Percentiles rank a stretch among this genome's conserved stretches.
These are phyloP conservation scores for Corydoras sp. DNA, from an alignment of 2,113 vertebrate species.

Conservation along the genomic window DNA sequence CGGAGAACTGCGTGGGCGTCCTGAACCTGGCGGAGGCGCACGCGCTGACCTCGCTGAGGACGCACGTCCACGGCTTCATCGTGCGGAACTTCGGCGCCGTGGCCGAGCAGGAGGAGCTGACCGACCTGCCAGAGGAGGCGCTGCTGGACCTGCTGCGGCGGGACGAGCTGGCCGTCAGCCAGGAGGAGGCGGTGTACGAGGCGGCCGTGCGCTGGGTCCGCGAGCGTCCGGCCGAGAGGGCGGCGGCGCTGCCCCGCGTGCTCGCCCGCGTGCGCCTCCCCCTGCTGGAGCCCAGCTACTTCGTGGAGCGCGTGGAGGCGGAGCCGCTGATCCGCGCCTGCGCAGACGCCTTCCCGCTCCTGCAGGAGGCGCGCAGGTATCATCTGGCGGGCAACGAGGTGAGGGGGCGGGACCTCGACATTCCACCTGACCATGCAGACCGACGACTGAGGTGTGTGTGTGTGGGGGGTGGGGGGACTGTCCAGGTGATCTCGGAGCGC, in stretches of 20 bases:
- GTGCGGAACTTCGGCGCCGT: conserved; percentile 82
- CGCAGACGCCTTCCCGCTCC: conserved; percentile 78
- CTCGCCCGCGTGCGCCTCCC: conserved; percentile 80
- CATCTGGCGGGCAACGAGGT: conserved; percentile 92
- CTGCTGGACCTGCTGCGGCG: conserved; percentile 74
- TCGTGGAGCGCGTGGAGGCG: conserved; percentile 86
- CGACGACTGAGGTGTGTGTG: conserved; percentile 9
- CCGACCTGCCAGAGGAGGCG: conserved; percentile 75
- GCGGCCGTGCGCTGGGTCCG: conserved; percentile 83
- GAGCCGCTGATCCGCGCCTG: conserved; percentile 81
- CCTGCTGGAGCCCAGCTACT: conserved; percentile 85
- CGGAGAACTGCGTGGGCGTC: conserved; percentile 86
- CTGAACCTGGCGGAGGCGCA: conserved; percentile 83
- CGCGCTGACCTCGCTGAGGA: conserved; percentile 70
- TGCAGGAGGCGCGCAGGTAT: conserved; percentile 89
- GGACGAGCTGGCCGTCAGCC: conserved; percentile 79
- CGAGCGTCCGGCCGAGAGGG: conserved; percentile 66
- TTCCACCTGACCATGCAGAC: too few relatives aligned
- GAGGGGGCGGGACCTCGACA: background rate
- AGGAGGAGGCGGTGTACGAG: conserved; percentile 87
- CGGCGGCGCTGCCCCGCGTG: conserved; percentile 64
- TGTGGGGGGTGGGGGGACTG: background rate
- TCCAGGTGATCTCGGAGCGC: conserved; percentile 87
- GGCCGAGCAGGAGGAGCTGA: conserved; percentile 77
- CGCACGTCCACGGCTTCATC: conserved; percentile 78